These are phyloP conservation scores for Sylvietta virens DNA, from an alignment of 2,113 vertebrate species.

Conservation along the genomic window DNA sequence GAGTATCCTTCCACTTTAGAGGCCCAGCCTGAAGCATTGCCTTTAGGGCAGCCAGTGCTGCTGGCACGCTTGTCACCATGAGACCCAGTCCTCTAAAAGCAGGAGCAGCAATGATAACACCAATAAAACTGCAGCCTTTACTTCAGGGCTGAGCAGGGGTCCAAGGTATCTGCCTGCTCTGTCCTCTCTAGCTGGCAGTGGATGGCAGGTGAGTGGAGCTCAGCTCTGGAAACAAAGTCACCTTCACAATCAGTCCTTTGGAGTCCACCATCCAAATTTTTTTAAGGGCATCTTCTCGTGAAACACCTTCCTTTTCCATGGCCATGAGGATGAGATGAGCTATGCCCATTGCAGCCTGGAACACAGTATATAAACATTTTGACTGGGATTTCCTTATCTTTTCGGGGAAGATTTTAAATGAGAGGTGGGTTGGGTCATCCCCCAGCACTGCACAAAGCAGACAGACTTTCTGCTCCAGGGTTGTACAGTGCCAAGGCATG, in stretches of 20 bases:
- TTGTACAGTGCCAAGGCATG: neutral
- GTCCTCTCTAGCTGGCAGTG: neutral
- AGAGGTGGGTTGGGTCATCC: neutral
- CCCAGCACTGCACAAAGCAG: neutral
- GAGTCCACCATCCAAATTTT: constrained; percentile 99
- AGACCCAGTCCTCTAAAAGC: neutral
- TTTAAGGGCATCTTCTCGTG: constrained; percentile 80
- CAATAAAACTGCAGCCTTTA: neutral
- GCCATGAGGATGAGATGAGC: constrained; percentile 92
- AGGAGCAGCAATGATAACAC: neutral
- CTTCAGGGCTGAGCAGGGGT: neutral
- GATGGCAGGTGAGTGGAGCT: neutral
- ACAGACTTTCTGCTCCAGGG: neutral
- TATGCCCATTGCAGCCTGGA: constrained; percentile 92
- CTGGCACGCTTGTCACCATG: neutral
- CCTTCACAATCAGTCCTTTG: constrained; percentile 94
- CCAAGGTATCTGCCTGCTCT: neutral
- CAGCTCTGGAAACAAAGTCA: constrained; percentile 44
- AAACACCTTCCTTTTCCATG: constrained; percentile 87
- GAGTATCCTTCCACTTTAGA: neutral
- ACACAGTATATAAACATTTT: neutral
- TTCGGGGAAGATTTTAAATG: neutral
- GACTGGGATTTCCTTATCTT: neutral
- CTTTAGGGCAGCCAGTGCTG: neutral
- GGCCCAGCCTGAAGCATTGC: accelerated